A percentile compares a stretch with the other conserved stretches of the same genome.
Conservation (phyloP, 2,797 vertebrate species). For the Lacerta bilineata region DNA sequence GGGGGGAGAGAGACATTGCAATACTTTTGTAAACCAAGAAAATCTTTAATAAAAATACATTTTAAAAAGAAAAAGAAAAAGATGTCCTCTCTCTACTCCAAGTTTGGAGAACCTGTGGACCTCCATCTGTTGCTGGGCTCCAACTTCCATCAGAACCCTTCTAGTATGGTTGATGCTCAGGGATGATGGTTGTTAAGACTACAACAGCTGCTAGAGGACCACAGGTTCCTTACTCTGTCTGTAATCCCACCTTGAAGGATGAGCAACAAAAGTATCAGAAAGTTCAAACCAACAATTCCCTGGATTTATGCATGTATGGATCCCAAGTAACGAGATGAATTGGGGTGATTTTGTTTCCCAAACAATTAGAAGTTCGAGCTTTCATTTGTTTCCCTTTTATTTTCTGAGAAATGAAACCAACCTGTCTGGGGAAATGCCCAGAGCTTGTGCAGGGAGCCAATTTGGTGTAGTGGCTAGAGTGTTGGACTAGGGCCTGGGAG, state of each 20-base stretch:
- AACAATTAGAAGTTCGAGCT: background rate
- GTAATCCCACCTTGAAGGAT: background rate
- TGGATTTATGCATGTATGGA: background rate
- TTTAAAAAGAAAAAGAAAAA: slow-evolving; percentile 4
- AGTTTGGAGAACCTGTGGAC: no score
- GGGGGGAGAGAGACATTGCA: no score
- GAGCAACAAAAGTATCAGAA: background rate
- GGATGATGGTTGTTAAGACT: no score
- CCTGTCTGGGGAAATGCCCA: no score
- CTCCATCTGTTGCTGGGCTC: background rate
- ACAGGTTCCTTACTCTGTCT: background rate
- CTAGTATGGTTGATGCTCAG: no score
- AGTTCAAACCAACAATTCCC: slow-evolving; percentile 15
- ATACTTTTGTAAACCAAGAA: no score
- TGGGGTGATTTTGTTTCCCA: background rate
- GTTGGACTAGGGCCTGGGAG: no score
- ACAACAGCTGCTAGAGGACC: no score
- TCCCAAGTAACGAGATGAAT: background rate
- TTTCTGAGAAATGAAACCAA: background rate
- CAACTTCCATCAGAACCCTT: no score
- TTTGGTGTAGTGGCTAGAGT: no score
- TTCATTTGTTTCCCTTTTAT: background rate
- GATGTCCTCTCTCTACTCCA: background rate
- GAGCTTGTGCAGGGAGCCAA: no score
- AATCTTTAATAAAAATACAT: no score